A percentile compares a stretch with the other conserved stretches of the same genome.
phyloP scores from a whole-genome alignment of 30 jellyfish, hydroid and myxozoan species.

The Mastigias papua region DNA sequence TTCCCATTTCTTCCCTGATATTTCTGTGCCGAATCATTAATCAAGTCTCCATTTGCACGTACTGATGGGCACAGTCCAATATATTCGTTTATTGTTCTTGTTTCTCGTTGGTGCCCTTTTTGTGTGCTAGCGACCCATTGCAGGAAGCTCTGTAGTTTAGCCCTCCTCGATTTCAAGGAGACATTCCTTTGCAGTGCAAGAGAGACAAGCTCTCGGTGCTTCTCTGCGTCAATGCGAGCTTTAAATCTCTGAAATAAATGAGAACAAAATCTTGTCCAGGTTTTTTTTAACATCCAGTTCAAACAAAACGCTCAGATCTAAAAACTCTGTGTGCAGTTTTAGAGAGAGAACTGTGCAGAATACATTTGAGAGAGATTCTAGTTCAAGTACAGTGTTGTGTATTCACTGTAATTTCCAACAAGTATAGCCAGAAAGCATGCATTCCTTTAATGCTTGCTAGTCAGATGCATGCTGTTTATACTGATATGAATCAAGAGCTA shows the following conservation, averaged over 20 bases:
- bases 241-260: neutral
- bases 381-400: no score
- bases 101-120: neutral
- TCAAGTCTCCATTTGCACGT: neutral
- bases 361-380: no score
- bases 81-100: neutral
- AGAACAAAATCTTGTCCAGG: neutral
- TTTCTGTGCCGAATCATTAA: neutral
- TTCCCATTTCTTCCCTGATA: neutral
- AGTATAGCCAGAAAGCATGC: no score
- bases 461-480: no score
- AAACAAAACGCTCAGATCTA: neutral
- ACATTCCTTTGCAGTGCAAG: constrained; percentile 1
- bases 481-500: no score
- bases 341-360: no score
- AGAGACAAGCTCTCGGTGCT: neutral
- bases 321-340: neutral
- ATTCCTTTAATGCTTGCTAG: no score
- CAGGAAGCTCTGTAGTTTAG: neutral
- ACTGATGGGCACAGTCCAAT: neutral
- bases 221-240: neutral
- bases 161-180: neutral
- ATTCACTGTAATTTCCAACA: no score
- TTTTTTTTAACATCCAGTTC: neutral
- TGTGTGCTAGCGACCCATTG: neutral